These are phyloP conservation scores for Carlito syrichta DNA, from an alignment of 2,113 vertebrate species.

Conservation along the genomic window DNA sequence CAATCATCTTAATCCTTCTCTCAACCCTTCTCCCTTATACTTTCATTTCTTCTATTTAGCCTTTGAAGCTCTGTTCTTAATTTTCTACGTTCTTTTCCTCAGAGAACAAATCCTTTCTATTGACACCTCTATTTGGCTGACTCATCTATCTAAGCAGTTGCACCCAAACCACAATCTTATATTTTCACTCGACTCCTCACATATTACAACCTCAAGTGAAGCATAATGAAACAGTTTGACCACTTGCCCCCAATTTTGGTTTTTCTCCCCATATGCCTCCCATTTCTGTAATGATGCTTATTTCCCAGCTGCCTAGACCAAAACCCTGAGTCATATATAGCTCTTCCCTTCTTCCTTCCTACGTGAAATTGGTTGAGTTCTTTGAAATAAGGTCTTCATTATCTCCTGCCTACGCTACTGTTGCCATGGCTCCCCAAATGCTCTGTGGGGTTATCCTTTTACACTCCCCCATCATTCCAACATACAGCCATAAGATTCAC, in stretches of 20 bases:
- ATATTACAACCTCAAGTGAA: not conserved
- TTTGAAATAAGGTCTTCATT: not conserved
- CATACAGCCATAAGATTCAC: not conserved
- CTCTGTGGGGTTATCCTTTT: not conserved
- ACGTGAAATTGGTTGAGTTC: not conserved
- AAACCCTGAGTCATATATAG: not conserved
- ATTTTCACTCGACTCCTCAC: not conserved
- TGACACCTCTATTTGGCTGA: not conserved
- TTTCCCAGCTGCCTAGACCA: not conserved
- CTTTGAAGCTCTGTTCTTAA: not conserved
- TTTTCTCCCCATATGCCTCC: not conserved
- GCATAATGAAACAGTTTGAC: not conserved
- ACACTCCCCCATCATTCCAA: not conserved
- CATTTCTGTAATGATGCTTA: not conserved
- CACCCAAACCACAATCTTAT: not conserved
- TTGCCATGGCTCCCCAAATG: not conserved
- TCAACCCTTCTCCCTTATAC: not conserved
- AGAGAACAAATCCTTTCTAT: conserved; percentile 7
- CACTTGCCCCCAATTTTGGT: not conserved
- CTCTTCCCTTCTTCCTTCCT: not conserved
- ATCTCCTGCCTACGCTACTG: not conserved
- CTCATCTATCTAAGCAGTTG: not conserved
- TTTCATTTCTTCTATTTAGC: conserved; percentile 17
- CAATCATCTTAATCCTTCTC: not conserved
- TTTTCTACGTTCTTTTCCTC: not conserved